Evolutionary conservation across 2,888 invertebrate genomes (phyloP).

Genomic region (Dorcus parallelipipedus): DNA sequence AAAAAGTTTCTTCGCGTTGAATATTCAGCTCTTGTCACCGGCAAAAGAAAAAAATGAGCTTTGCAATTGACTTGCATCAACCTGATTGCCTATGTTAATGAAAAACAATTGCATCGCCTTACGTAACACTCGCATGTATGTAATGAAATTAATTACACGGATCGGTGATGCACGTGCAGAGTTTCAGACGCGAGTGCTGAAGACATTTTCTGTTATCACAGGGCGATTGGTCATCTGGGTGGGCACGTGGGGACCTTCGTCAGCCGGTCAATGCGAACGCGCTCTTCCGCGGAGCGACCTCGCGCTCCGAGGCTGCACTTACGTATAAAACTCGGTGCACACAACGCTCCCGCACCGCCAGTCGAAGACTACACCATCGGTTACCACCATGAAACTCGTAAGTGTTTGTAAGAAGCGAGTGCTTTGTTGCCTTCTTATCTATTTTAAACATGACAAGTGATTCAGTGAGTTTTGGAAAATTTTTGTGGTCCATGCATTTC

Average conservation of each 20-base stretch:
- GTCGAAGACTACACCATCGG: slow-evolving; percentile 8
- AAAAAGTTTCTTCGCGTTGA: too few species aligned
- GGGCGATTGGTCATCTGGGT: slow-evolving; percentile 34
- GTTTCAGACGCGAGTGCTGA: background rate
- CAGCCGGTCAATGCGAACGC: slow-evolving; percentile 41
- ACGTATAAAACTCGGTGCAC: slow-evolving; percentile 37
- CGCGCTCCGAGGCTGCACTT: slow-evolving; percentile 44
- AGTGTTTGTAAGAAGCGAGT: slow-evolving; percentile 19
- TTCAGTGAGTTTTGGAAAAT: too few species aligned
- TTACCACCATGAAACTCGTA: slow-evolving; percentile 31
- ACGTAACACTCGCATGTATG: background rate
- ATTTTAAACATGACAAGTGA: too few species aligned
- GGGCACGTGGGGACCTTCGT: slow-evolving; percentile 41
- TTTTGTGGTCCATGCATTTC: too few species aligned
- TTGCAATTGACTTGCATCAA: too few species aligned
- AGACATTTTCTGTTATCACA: slow-evolving; percentile 1
- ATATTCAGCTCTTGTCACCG: too few species aligned
- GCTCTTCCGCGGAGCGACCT: slow-evolving; percentile 44
- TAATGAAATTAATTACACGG: too few species aligned
- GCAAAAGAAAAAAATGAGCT: too few species aligned
- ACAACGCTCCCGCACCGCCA: slow-evolving; percentile 18
- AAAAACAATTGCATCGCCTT: background rate
- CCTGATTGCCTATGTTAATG: too few species aligned
- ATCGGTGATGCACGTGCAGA: too few species aligned
- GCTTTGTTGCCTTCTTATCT: background rate